These are phyloP conservation scores for Pterocles orientalis DNA, from an alignment of 2,113 vertebrate genomes.

Conservation along the genomic window DNA sequence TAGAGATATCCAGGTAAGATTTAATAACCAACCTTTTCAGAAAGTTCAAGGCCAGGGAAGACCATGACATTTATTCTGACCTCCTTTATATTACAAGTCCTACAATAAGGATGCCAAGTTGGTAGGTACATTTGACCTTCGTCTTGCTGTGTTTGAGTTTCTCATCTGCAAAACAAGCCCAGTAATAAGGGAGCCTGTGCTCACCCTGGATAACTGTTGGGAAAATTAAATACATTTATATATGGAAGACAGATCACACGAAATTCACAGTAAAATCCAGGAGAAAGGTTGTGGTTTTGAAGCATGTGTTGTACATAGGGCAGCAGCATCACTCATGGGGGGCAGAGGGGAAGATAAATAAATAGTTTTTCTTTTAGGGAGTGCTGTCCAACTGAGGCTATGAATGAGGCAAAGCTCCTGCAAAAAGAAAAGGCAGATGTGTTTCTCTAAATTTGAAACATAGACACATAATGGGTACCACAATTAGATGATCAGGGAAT, in stretches of 20 bases:
- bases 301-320: neutral
- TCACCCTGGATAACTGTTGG: neutral
- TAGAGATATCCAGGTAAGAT: neutral
- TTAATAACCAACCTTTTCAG: neutral
- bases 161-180: neutral
- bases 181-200: neutral
- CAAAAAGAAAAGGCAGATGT: neutral
- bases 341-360: neutral
- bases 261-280: neutral
- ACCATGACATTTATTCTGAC: neutral
- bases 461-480: neutral
- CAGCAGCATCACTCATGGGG: neutral
- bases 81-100: neutral
- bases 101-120: neutral
- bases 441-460: neutral
- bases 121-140: neutral
- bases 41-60: neutral
- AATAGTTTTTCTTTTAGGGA: neutral
- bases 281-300: neutral
- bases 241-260: neutral
- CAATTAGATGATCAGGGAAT: neutral
- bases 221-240: neutral
- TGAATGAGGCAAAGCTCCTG: neutral
- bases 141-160: neutral
- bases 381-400: accelerated